A percentile compares a stretch with the other conserved stretches of the same genome.
phyloP scores from a whole-genome alignment of 2,113 vertebrate genomes.

The Burhinus bistriatus region DNA sequence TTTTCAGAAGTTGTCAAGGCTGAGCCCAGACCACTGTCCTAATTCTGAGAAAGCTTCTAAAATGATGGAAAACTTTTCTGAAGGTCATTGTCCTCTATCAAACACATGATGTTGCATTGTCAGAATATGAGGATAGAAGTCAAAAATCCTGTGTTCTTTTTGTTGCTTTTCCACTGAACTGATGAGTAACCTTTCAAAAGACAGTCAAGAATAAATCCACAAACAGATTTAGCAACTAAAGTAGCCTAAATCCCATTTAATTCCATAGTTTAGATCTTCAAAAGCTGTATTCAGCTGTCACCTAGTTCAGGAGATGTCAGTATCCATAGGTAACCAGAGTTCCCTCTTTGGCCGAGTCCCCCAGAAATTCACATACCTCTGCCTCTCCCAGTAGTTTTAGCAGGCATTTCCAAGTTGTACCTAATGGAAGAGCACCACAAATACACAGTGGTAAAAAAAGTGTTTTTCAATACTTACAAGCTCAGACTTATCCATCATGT shows the following conservation, averaged over 20 bases:
- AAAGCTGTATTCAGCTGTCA: conserved; percentile 12
- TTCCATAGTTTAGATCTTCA: conserved; percentile 44
- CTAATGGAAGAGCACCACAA: neutral
- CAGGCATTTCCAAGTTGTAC: neutral
- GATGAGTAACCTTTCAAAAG: conserved; percentile 52
- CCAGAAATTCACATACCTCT: neutral
- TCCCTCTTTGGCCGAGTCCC: neutral
- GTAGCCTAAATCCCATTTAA: conserved; percentile 52
- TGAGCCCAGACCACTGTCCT: neutral
- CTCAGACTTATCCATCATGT: neutral
- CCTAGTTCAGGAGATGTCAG: neutral
- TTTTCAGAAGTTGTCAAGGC: conserved; percentile 17
- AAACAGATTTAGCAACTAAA: conserved; percentile 57
- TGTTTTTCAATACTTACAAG: neutral
- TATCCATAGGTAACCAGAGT: neutral
- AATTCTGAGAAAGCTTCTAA: conserved; percentile 36
- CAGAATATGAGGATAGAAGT: neutral
- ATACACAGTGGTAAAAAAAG: neutral
- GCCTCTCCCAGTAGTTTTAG: neutral
- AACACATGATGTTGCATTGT: neutral
- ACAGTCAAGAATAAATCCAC: conserved; percentile 46
- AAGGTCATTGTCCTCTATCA: conserved; percentile 42
- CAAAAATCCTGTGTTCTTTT: conserved; percentile 4
- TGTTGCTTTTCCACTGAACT: neutral
- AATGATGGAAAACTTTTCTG: conserved; percentile 47